phyloP scores from a whole-genome alignment of 1,140 invertebrate species.

The Armadillidium nasatum region DNA sequence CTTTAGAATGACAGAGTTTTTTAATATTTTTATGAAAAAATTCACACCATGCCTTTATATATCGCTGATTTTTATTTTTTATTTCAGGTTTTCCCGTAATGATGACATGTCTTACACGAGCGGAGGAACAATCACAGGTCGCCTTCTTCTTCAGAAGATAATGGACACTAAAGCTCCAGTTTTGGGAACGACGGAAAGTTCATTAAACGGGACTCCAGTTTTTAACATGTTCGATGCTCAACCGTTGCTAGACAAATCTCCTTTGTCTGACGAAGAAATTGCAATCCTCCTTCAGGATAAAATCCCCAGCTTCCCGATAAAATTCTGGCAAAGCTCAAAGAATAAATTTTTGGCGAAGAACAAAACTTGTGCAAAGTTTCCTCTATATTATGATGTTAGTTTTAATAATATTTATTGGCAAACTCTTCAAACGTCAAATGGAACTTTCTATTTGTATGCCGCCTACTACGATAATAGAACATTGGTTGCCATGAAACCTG shows the following conservation, averaged over 20 bases:
- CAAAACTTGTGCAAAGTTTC: conserved; percentile 71
- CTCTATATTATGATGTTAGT: conserved; percentile 67
- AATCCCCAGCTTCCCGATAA: conserved; percentile 56
- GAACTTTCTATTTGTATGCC: conserved; percentile 81
- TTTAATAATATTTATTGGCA: conserved; percentile 79
- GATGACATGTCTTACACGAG: background rate
- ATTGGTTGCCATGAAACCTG: conserved; percentile 68
- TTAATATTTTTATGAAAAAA: too few relatives aligned
- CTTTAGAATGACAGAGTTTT: too few relatives aligned
- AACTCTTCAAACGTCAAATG: conserved; percentile 68
- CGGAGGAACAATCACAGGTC: conserved; percentile 42
- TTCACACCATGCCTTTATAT: too few relatives aligned
- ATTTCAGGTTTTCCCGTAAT: background rate
- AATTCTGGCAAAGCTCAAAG: conserved; percentile 69
- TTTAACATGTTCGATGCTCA: background rate
- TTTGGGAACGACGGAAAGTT: background rate
- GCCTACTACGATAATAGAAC: conserved; percentile 80
- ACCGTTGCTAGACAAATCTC: background rate
- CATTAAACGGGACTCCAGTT: background rate
- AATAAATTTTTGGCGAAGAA: conserved; percentile 70
- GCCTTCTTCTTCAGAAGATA: conserved; percentile 48
- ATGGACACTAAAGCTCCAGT: conserved; percentile 38
- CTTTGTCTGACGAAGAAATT: background rate
- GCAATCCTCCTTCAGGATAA: background rate
- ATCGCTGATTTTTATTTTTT: background rate